A percentile compares a stretch with the other conserved stretches of the same genome.
phyloP scores from a whole-genome alignment of 2,888 invertebrate species.

The Bursaphelenchus okinawaensis region DNA sequence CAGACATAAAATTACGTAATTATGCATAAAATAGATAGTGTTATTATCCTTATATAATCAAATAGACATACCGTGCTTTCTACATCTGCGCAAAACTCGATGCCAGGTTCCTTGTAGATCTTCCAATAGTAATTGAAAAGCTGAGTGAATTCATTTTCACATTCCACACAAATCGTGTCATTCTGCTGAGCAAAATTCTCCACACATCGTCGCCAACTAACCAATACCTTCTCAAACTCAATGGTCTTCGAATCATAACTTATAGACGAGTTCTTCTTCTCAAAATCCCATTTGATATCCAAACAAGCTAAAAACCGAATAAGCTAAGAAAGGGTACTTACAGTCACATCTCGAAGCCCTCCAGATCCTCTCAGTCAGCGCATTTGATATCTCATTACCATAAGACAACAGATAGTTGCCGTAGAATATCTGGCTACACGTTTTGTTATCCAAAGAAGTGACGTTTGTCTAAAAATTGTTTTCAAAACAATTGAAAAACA shows the following conservation, averaged over 20 bases:
- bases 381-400: conserved; percentile 40
- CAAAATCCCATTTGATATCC: conserved; percentile 22
- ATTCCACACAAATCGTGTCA: conserved; percentile 36
- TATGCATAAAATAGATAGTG: no score
- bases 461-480: conserved; percentile 23
- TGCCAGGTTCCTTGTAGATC: conserved; percentile 48
- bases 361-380: conserved; percentile 45
- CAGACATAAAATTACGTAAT: no score
- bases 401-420: conserved; percentile 51
- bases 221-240: conserved; percentile 32
- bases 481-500: not conserved
- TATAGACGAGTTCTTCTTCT: conserved; percentile 29
- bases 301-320: conserved; percentile 23
- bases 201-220: conserved; percentile 47
- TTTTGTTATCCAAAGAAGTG: conserved; percentile 38
- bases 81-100: conserved; percentile 55
- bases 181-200: conserved; percentile 35
- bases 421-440: conserved; percentile 52
- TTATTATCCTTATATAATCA: not conserved
- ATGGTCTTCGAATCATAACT: conserved; percentile 39
- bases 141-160: conserved; percentile 36
- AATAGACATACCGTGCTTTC: conserved; percentile 40
- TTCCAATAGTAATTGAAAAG: conserved; percentile 53
- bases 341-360: conserved; percentile 49
- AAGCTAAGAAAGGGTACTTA: conserved; percentile 25